Conservation (phyloP, 2,888 invertebrate genomes). For the Epirrhoe alternata region DNA sequence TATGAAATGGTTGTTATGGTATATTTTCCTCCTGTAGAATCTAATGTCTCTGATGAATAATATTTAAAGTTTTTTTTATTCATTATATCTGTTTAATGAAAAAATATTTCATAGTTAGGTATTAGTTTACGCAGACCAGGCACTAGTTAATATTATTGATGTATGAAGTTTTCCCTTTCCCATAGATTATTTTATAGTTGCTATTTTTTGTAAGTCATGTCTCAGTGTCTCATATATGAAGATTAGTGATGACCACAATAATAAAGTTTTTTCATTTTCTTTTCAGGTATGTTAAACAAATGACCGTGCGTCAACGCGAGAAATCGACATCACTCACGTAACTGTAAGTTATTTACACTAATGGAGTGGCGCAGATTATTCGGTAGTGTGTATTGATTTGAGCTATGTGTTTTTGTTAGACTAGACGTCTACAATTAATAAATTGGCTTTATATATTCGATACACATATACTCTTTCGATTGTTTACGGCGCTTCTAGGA, state of each 20-base stretch:
- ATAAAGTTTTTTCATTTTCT: constrained; percentile 35
- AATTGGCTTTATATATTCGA: constrained; percentile 6
- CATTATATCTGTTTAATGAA: too few relatives aligned
- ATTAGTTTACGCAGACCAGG: too few relatives aligned
- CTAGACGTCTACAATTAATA: background rate
- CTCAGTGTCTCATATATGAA: background rate
- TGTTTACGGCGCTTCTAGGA: background rate
- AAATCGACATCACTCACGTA: constrained; percentile 36
- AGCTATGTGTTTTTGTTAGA: constrained; percentile 6
- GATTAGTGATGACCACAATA: background rate
- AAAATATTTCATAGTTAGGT: too few relatives aligned
- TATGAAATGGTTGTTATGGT: too few relatives aligned
- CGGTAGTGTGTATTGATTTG: constrained; percentile 30
- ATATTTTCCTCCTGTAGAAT: too few relatives aligned
- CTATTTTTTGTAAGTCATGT: background rate
- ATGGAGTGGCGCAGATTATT: constrained; percentile 19
- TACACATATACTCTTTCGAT: background rate
- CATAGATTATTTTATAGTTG: too few relatives aligned
- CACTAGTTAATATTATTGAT: too few relatives aligned
- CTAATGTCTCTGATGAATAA: too few relatives aligned
- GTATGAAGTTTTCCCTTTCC: too few relatives aligned
- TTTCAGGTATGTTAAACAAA: constrained; percentile 57
- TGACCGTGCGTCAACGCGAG: constrained; percentile 23
- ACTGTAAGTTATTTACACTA: constrained; percentile 31
- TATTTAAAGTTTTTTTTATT: too few relatives aligned